Percentiles rank a stretch among this genome's conserved stretches.
phyloP scores from a whole-genome alignment of 2,797 vertebrate species.

The Anguilla megastoma region DNA sequence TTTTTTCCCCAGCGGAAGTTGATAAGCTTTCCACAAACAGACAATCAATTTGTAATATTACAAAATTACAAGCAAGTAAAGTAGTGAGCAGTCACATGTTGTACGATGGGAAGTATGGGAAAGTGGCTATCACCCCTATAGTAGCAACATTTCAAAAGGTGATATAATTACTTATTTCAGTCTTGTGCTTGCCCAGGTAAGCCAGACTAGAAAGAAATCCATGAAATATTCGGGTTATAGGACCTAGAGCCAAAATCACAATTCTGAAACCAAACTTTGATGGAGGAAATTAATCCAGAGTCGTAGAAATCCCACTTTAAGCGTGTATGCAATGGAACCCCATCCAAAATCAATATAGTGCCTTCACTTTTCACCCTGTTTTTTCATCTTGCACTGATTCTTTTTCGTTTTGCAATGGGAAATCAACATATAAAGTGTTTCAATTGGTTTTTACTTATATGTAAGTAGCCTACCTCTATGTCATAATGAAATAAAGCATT shows the following conservation, averaged over 20 bases:
- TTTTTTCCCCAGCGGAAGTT: neutral
- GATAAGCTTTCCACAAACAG: neutral
- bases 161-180: neutral
- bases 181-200: neutral
- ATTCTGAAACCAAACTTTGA: slow-evolving; percentile 19
- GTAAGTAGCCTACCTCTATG: too few relatives aligned
- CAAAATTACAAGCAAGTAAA: neutral
- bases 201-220: neutral
- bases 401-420: neutral
- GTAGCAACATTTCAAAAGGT: neutral
- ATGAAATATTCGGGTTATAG: neutral
- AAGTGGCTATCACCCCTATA: neutral
- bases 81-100: neutral
- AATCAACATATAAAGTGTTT: neutral
- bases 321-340: neutral
- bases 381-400: neutral
- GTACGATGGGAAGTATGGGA: neutral
- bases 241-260: slow-evolving; percentile 15
- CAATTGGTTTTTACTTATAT: neutral
- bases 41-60: neutral
- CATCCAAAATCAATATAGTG: neutral
- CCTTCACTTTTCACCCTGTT: neutral
- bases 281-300: neutral
- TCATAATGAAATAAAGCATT: too few relatives aligned
- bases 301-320: slow-evolving; percentile 7